Base-by-base conservation (phyloP, 2,797 vertebrate species). In the Linurgus olivaceus region DNA sequence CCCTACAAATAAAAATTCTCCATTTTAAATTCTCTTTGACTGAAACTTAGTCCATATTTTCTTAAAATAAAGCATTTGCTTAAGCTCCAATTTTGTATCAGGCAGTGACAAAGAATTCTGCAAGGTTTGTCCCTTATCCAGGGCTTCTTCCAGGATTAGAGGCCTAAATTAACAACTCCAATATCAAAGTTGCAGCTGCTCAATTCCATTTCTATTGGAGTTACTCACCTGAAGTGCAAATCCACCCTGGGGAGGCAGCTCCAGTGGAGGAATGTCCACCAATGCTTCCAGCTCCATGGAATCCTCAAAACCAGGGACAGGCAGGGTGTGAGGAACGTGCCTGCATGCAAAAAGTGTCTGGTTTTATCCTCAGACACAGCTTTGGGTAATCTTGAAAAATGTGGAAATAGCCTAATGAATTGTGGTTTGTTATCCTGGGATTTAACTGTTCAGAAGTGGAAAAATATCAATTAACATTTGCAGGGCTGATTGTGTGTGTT, bases 381-480 rank as follows among this genome's bases (percentile, higher is more conserved):
- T 40, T 52, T 75, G 61, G 57, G 50, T 82, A 87, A 85, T 55
- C 33, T 51, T 66, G 78, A 95, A 85, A 94, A 93, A 90, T 82
- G 61, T 81, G 81, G 95, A 96, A 96, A 94, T 61, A 94, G 42
- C 50, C 70, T 77, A 76, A 35, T 28, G 68, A 83, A 88, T 88
- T 79, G 9, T 85, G 81, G 83, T 20, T 8, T 44, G 65, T 57
- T 90, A 86, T 93, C 94, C 40, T 28, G 91, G 91, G 94, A 93
- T 72, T 83, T 59, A 83, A 42, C 44, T 79, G 44, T 74, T 96
- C 86, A 89, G 92, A 95, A 94, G 86, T 59, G 88, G 80, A 79
- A 65, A 88, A 93, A 84, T 78, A 89, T 93, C 94, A 86, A 55
- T 91, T 97, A 93, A 84, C 85, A 87, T 96, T 97, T 96, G 84